Base-by-base conservation (phyloP, 2,888 invertebrate genomes). In the Clistopyga incitator region DNA sequence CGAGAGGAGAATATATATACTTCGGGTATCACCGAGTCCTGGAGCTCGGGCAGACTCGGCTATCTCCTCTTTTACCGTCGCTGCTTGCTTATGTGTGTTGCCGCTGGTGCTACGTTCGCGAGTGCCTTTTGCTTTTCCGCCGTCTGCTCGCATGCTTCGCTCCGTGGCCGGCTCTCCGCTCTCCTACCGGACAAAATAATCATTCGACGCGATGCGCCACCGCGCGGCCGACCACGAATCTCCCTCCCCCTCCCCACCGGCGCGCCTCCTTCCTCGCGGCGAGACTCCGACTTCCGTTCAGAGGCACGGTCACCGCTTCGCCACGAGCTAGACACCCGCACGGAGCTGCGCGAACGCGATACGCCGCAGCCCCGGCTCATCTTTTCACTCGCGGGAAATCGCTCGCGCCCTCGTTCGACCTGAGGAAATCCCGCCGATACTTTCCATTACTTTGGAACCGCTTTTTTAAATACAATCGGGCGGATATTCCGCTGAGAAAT, bases 401-500 rank as follows among this genome's bases (percentile, higher is more conserved):
- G 87, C 59, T 59, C 89, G 90, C 90, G 90, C 91, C 90, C 91
- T 91, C 90, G 89, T 91, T 91, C 90, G 88, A 89, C 87, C 87
- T 65, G 29, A 76, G 71, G 50, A 71, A 84, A 89, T 90, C 88
- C 89, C 59, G 20, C 29, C 72, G 64, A 54, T 72, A 54, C 20
- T 34, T 23, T 29, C 56, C 13, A 15, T 3, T 8, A 23, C 56
- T 23, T 29, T 15, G 1, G 11, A 4, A 2, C 15, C 10, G 25
- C 6, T 18, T n/a, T 56, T 25, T 23, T 20, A 25, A n/a, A n/a
- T n/a, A n/a, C n/a, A n/a, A n/a, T n/a, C n/a, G n/a, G n/a, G n/a
- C n/a, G n/a, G 29, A 29, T 29, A 29, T 29, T 29, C 4, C 29
- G 29, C 13, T 23, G 11, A 54, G 20, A 20, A 8, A 20, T 20